Evolutionary conservation across 2,888 invertebrate species (phyloP), one percentile per base, ranked within the genome.

Genomic region (Pristionchus exspectatus): DNA sequence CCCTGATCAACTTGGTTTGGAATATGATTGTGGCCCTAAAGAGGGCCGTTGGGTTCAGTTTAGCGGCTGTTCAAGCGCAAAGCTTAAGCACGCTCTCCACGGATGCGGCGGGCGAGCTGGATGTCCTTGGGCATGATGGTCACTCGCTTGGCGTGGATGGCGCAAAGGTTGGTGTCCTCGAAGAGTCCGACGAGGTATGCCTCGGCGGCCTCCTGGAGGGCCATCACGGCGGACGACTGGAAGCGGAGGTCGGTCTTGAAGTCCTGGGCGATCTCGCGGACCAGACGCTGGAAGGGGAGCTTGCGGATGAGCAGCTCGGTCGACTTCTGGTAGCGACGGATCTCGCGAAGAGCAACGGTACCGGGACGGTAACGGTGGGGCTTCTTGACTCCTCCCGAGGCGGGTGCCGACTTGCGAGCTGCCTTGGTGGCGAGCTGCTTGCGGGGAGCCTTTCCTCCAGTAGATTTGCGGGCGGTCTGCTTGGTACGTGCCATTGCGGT

Each of bases 161-260:
- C 98, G 96, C 98, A 98, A 96, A 98, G 96, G 96, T 98, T 98
- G 93, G 98, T 98, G 96, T 98, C 98, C 96, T 98, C 98, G 96
- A 98, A 98, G 90, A 98, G 96, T 92, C 98, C 98, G 90, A 98
- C 98, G 93, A 98, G 96, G 95, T 98, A 98, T 21, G 97, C 97
- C 96, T 98, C 97, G 94, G 90, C 88, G 59, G 91, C 89, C 89
- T 91, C 91, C 89, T 91, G 87, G 63, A 92, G 92, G 50, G 92
- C 92, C 72, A 92, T 92, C 84, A 92, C 91, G 66, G 92, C 92
- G 30, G 92, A 92, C 54, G 91, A 92, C 88, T 93, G 93, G 92
- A 93, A 93, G 77, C 93, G 92, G 77, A 93, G 92, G 90, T 93
- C 93, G 88, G 93, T 93, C 90, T 93, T 93, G 92, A 93, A 93